Percentiles rank a stretch among this genome's conserved stretches.
Evolutionary conservation across 2,888 invertebrate species (phyloP).

Genomic region (Amiota communis): DNA sequence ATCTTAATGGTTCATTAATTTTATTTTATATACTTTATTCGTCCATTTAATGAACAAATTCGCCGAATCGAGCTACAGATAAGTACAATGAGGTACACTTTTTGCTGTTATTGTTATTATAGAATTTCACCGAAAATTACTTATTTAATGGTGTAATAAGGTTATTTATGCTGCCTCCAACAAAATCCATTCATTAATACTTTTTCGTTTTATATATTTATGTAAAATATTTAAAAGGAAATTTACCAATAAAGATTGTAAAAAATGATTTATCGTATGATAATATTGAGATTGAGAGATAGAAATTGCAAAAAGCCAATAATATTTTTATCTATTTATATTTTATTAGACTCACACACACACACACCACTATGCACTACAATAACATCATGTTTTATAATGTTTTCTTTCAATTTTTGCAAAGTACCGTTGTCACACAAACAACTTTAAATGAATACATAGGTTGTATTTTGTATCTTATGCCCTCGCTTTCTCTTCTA

Average conservation of each 20-base stretch:
- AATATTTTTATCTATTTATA: slow-evolving; percentile 24
- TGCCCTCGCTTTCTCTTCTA: not conserved
- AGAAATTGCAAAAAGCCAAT: not conserved
- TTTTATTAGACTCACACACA: not conserved
- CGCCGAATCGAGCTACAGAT: slow-evolving; percentile 11
- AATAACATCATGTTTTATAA: too few relatives aligned
- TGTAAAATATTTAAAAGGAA: too few relatives aligned
- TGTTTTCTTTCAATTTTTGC: slow-evolving; percentile 25
- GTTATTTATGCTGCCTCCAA: slow-evolving; percentile 11
- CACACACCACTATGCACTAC: too few relatives aligned
- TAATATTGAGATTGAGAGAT: too few relatives aligned
- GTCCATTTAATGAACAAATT: slow-evolving; percentile 29
- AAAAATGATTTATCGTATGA: too few relatives aligned
- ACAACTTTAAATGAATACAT: slow-evolving; percentile 6
- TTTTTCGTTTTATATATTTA: slow-evolving; percentile 2
- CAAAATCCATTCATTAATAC: not conserved
- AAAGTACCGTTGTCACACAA: slow-evolving; percentile 22
- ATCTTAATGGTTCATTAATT: slow-evolving; percentile 31
- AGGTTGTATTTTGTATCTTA: not conserved
- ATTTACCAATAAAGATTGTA: too few relatives aligned
- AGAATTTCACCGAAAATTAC: too few relatives aligned
- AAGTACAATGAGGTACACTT: slow-evolving; percentile 1
- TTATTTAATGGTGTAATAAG: slow-evolving; percentile 9
- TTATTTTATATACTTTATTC: slow-evolving; percentile 30
- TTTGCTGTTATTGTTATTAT: too few relatives aligned